These are phyloP conservation scores for Hexactinellida sp. DNA, from an alignment of 37 sponge, comb jelly and placozoan genomes.

Conservation along the genomic window DNA sequence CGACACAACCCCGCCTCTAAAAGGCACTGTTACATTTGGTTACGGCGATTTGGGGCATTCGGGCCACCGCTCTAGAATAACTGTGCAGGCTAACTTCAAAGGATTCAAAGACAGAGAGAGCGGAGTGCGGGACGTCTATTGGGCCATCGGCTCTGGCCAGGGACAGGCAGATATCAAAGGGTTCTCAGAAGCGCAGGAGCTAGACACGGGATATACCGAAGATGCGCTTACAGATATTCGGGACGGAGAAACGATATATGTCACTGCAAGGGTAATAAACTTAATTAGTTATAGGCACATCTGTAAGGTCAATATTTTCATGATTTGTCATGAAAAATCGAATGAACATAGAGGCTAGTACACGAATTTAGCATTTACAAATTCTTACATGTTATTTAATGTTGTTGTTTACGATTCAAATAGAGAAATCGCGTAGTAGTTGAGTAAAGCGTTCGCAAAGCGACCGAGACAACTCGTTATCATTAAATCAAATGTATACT, in stretches of 20 bases:
- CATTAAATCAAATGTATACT: no score
- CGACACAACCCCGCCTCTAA: slow-evolving; percentile 58
- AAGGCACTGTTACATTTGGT: not conserved
- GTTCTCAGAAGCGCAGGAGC: not conserved
- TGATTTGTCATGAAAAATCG: no score
- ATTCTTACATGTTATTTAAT: no score
- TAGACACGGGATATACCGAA: not conserved
- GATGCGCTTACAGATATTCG: not conserved
- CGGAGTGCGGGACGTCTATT: slow-evolving; percentile 24
- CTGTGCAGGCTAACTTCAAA: not conserved
- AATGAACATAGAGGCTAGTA: no score
- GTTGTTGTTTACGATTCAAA: no score
- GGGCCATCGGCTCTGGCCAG: slow-evolving; percentile 35
- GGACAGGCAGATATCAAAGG: not conserved
- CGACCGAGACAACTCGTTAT: no score
- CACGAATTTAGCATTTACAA: no score
- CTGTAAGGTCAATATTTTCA: not conserved
- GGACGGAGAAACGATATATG: not conserved
- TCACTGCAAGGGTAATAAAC: not conserved
- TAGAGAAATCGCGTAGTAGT: no score
- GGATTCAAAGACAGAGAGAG: slow-evolving; percentile 38
- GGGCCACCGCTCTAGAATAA: not conserved
- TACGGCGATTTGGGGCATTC: not conserved
- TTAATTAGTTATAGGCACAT: not conserved
- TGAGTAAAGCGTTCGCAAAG: no score